A percentile compares a stretch with the other conserved stretches of the same genome.
Conservation (phyloP, 1,140 invertebrate species). For the Drosophila serrata region DNA sequence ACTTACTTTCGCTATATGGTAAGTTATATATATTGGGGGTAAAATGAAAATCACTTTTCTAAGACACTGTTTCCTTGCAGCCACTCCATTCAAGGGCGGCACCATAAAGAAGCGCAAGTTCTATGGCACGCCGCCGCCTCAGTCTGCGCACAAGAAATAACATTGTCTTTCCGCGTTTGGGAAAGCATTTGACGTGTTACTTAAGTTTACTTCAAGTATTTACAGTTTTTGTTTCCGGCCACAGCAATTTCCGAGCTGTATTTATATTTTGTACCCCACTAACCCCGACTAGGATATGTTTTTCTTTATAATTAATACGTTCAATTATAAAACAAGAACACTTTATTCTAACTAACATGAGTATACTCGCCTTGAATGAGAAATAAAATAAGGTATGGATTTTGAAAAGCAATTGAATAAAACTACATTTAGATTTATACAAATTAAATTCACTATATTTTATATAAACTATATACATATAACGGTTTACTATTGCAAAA, state of each 20-base stretch:
- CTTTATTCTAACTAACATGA: constrained; percentile 35
- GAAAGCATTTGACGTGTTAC: constrained; percentile 58
- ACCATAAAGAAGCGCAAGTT: constrained; percentile 83
- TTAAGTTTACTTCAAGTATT: constrained; percentile 65
- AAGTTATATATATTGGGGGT: constrained; percentile 1
- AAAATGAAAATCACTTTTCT: neutral
- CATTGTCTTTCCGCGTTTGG: constrained; percentile 1
- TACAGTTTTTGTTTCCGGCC: constrained; percentile 57
- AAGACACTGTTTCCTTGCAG: constrained; percentile 31
- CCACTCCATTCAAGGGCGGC: constrained; percentile 78
- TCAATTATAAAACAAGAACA: constrained; percentile 31
- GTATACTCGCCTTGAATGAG: constrained; percentile 27
- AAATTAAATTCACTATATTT: neutral
- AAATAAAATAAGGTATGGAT: constrained; percentile 30
- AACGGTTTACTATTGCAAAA: neutral
- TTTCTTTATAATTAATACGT: constrained; percentile 29
- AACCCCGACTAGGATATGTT: constrained; percentile 14
- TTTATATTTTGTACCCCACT: constrained; percentile 28
- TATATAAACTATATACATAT: too few relatives aligned
- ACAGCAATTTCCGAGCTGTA: constrained; percentile 30
- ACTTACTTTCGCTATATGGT: constrained; percentile 77
- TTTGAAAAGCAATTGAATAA: constrained; percentile 11
- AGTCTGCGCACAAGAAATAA: constrained; percentile 70
- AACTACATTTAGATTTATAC: neutral
- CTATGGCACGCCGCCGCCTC: constrained; percentile 67